phyloP scores from a whole-genome alignment of 2,888 invertebrate genomes.

The Busseola fusca region DNA sequence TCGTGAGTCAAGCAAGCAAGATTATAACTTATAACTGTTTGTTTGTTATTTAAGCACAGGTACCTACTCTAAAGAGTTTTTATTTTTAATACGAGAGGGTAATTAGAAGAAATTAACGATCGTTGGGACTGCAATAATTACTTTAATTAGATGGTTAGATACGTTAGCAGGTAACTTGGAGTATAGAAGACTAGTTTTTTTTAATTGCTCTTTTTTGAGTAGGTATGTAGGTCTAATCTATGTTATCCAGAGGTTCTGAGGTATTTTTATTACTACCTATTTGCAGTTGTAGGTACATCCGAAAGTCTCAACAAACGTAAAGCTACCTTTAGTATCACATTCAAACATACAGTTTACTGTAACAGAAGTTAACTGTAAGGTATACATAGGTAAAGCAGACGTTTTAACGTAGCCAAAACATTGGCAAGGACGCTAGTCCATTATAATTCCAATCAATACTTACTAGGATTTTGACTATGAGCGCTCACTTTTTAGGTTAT shows the following conservation, averaged over 20 bases:
- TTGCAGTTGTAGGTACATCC: background rate
- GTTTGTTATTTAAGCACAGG: constrained; percentile 42
- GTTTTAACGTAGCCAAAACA: constrained; percentile 51
- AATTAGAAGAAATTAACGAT: constrained; percentile 16
- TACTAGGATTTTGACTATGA: constrained; percentile 43
- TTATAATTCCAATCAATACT: constrained; percentile 57
- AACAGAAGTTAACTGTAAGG: background rate
- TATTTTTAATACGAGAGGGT: constrained; percentile 28
- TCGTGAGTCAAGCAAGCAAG: constrained; percentile 52
- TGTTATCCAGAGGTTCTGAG: too few relatives aligned
- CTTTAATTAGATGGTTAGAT: constrained; percentile 6
- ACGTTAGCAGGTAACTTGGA: background rate
- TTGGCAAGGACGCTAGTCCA: constrained; percentile 59
- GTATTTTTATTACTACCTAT: background rate
- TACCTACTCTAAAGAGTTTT: constrained; percentile 34
- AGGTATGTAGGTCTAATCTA: background rate
- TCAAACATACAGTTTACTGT: background rate
- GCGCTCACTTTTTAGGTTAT: constrained; percentile 59
- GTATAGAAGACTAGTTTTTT: background rate
- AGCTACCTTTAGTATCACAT: background rate
- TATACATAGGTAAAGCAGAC: constrained; percentile 5
- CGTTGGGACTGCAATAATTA: background rate
- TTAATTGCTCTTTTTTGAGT: background rate
- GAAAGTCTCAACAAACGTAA: constrained; percentile 4
- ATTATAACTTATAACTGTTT: constrained; percentile 48